Evolutionary conservation across 2,888 invertebrate species (phyloP), one percentile per base, ranked within the genome.

Genomic region (Tetragonula carbonaria): DNA sequence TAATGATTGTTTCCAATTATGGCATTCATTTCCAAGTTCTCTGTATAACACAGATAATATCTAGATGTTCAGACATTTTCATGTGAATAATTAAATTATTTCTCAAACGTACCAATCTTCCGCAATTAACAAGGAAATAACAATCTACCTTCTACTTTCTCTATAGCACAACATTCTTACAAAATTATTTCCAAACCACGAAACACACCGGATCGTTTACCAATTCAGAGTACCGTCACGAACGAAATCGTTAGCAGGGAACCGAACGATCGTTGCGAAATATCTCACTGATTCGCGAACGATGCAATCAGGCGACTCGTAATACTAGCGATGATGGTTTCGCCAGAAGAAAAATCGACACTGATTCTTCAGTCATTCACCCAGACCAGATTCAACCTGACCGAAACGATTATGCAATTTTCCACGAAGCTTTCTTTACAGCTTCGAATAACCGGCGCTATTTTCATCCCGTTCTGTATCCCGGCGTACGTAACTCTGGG

Each of bases 381-480:
- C 85, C 82, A 75, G 23, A 59, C 45, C 45, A 45, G 59, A 70
- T 81, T 75, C 80, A 78, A 79, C 51, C 50, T 62, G 75, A 84
- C 38, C n/a, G 28, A 59, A 65, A 45, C 80, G 79, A 84, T 89
- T 88, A 88, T 87, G 89, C 85, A 88, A 88, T 87, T 88, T 89
- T 80, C 86, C 74, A 21, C 73, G 78, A 82, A 86, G 14, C 80
- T 80, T 88, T 83, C 87, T 82, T 87, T 85, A 83, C 79, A 80
- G 77, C 78, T 80, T 55, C 81, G 82, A 87, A 87, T 85, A 85
- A 79, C 79, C 80, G 62, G 16, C 33, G 79, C 81, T 88, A 89
- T 89, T 89, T 84, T 82, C 63, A 82, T 87, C 78, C 73, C 50
- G 14, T 68, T 57, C 63, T 33, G 68, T 72, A 51, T 65, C 78